A percentile compares a stretch with the other conserved stretches of the same genome.
phyloP scores from a whole-genome alignment of 2,888 invertebrate species.

The Cyclophora albipunctata region DNA sequence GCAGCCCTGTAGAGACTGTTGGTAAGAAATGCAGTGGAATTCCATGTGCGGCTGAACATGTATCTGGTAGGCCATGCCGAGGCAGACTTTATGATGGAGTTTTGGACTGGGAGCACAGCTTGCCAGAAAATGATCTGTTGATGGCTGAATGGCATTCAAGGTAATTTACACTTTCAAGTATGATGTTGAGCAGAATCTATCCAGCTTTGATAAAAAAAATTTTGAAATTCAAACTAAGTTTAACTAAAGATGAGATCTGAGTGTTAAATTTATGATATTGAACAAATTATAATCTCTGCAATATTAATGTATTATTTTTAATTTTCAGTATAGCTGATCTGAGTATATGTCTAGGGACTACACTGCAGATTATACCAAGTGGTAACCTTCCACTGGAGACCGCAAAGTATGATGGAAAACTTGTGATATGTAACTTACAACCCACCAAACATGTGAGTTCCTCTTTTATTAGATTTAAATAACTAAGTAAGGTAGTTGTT shows the following conservation, averaged over 20 bases:
- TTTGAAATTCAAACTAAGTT: too few species aligned
- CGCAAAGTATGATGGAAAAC: slow-evolving; percentile 88
- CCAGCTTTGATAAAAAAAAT: too few species aligned
- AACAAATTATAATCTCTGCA: too few species aligned
- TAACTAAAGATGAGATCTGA: not conserved
- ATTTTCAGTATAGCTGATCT: slow-evolving; percentile 90
- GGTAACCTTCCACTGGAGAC: slow-evolving; percentile 93
- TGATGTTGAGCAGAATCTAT: not conserved
- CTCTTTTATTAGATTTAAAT: too few species aligned
- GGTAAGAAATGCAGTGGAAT: slow-evolving; percentile 82
- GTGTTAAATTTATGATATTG: too few species aligned
- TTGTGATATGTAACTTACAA: slow-evolving; percentile 97
- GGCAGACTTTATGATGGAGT: slow-evolving; percentile 93
- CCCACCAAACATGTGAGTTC: slow-evolving; percentile 94
- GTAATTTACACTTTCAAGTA: slow-evolving; percentile 46
- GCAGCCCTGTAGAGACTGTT: slow-evolving; percentile 85
- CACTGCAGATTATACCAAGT: slow-evolving; percentile 97
- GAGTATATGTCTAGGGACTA: slow-evolving; percentile 96
- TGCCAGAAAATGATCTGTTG: slow-evolving; percentile 90
- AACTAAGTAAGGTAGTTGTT: too few species aligned
- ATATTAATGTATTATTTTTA: not conserved
- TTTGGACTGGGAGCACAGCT: slow-evolving; percentile 96
- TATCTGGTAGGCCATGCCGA: slow-evolving; percentile 86
- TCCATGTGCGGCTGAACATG: slow-evolving; percentile 79
- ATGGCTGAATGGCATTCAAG: slow-evolving; percentile 91